Percentiles rank a stretch among this genome's conserved stretches.
Evolutionary conservation across 2,888 invertebrate genomes (phyloP).

Genomic region (Lathronympha strigana): DNA sequence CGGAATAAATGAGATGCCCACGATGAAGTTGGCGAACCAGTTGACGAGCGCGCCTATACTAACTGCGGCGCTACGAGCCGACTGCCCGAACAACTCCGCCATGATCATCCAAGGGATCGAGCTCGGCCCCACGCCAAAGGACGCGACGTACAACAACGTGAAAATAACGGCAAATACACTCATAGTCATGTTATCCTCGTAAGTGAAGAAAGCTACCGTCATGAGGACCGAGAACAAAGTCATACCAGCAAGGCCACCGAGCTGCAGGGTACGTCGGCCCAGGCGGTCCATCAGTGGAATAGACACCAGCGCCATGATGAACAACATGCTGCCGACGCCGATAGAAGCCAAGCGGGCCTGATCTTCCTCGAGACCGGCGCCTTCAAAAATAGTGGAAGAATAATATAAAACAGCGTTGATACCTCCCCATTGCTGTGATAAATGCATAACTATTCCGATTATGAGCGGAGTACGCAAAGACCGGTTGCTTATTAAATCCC

Average conservation of each 20-base stretch:
- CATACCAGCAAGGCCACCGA: conserved; percentile 89
- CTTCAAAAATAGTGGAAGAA: conserved; percentile 86
- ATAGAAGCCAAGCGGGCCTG: conserved; percentile 88
- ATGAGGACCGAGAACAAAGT: conserved; percentile 88
- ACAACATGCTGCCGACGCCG: conserved; percentile 88
- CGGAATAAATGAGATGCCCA: conserved; percentile 75
- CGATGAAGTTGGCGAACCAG: conserved; percentile 82
- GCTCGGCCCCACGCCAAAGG: conserved; percentile 80
- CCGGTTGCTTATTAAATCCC: conserved; percentile 65
- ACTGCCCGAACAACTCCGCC: conserved; percentile 79
- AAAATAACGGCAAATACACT: conserved; percentile 78
- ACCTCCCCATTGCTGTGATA: conserved; percentile 79
- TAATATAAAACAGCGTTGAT: conserved; percentile 88
- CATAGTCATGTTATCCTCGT: conserved; percentile 71
- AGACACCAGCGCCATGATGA: conserved; percentile 89
- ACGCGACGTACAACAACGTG: conserved; percentile 76
- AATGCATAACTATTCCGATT: conserved; percentile 80
- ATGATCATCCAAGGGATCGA: conserved; percentile 83
- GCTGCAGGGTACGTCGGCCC: conserved; percentile 88
- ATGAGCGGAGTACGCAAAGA: conserved; percentile 72
- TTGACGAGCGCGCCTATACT: conserved; percentile 81
- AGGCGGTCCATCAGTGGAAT: conserved; percentile 90
- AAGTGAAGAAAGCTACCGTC: conserved; percentile 82
- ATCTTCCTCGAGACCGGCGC: conserved; percentile 84
- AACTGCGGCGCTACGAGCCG: conserved; percentile 77